Evolutionary conservation across 2,888 invertebrate genomes (phyloP).

Genomic region (Sipha maydis): DNA sequence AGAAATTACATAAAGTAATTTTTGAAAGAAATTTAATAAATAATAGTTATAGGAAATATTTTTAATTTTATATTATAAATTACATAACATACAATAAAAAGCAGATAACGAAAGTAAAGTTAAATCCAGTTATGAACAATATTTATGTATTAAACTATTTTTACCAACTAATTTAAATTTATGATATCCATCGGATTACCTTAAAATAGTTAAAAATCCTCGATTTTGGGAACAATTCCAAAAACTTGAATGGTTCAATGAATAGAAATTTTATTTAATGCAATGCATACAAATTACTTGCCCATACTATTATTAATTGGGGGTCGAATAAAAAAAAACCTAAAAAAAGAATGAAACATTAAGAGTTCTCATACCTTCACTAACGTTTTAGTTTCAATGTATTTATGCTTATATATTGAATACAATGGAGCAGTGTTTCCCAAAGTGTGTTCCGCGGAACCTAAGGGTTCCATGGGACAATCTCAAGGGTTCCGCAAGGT

Average conservation of each 20-base stretch:
- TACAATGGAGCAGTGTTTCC: neutral
- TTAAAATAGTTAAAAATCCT: constrained; percentile 11
- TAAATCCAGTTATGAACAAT: neutral
- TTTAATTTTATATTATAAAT: neutral
- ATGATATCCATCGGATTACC: neutral
- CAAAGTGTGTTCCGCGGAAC: no score
- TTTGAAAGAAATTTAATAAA: no score
- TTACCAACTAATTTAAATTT: neutral
- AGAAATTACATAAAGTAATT: no score
- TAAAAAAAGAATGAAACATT: constrained; percentile 39
- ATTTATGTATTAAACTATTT: no score
- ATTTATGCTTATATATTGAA: no score
- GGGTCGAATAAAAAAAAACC: constrained; percentile 4
- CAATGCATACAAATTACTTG: constrained; percentile 17
- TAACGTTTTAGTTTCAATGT: neutral
- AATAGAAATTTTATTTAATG: constrained; percentile 22
- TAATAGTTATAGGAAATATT: neutral
- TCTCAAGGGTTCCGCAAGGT: no score
- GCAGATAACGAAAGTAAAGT: neutral
- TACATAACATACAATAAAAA: neutral
- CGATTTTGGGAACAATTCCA: constrained; percentile 27
- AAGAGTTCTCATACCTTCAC: neutral
- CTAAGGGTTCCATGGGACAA: no score
- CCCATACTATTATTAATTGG: constrained; percentile 3
- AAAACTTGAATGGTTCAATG: constrained; percentile 37